Evolutionary conservation across 30 jellyfish, hydroid and myxozoan species (phyloP).

Genomic region (Cassiopea xamachana): DNA sequence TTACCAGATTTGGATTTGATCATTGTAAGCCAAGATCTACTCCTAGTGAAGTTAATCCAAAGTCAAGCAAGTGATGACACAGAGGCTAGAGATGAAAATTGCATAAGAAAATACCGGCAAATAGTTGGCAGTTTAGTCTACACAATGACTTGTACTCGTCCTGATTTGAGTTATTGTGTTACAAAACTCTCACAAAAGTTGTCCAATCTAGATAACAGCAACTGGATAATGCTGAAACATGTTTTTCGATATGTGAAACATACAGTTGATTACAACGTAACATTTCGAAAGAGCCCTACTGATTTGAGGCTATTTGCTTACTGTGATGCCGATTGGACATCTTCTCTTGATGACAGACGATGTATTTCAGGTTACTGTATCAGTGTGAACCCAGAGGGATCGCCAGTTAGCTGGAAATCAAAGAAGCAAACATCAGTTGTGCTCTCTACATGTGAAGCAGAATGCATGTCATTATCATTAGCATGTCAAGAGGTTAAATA

Average conservation of each 20-base stretch:
- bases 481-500: conserved; percentile 20
- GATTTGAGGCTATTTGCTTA: conserved; percentile 33
- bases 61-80: neutral
- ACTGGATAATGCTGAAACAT: conserved; percentile 11
- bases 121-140: conserved; percentile 53
- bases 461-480: conserved; percentile 12
- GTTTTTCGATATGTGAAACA: conserved; percentile 50
- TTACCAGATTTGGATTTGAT: conserved; percentile 27
- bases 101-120: conserved; percentile 8
- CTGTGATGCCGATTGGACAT: conserved; percentile 81
- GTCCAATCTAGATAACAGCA: neutral
- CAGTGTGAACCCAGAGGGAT: conserved; percentile 25
- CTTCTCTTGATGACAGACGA: conserved; percentile 56
- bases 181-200: conserved; percentile 52
- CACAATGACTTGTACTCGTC: conserved; percentile 66
- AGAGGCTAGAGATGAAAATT: neutral
- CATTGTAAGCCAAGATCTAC: conserved; percentile 60
- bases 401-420: conserved; percentile 44
- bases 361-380: conserved; percentile 55
- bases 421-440: conserved; percentile 28
- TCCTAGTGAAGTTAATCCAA: conserved; percentile 41
- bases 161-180: conserved; percentile 31
- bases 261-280: conserved; percentile 19
- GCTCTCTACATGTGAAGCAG: conserved; percentile 42
- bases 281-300: conserved; percentile 6